Base-by-base conservation (phyloP, 2,888 invertebrate species). In the Conus canariensis region DNA sequence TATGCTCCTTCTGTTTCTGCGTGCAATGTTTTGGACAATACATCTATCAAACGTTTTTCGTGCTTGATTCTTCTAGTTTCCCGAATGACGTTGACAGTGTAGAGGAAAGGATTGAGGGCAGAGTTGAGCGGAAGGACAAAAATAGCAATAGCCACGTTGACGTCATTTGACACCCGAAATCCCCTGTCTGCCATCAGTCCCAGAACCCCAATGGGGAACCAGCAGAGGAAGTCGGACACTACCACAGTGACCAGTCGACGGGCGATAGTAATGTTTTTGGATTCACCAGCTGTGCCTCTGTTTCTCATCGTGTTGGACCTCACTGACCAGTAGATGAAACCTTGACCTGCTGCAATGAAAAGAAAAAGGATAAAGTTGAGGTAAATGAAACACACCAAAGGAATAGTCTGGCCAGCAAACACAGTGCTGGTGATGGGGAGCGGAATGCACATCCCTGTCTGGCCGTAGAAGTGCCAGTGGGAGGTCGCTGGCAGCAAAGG, bases 381-480 rank as follows among this genome's bases (percentile, higher is more conserved):
- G 30, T 7, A 25, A 30, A 77, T 16, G n/a, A 4, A 77, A 12
- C 12, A 77, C 7, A 12, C 77, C 10, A 45, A 77, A 77, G 9
- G 77, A 25, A 16, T 30, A 77, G 25, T 30, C 7, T 77, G 77
- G 25, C 77, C 77, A 77, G 77, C 7, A 30, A 30, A 77, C 5
- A 0, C 30, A 30, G 8, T 77, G 8, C 89, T 64, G 22, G 89
- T 90, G 77, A 90, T 89, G 58, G 91, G 91, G 14, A 91, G 88
- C 0, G 91, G 91, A 6, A 91, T 89, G 56, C 91, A 89, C 8
- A 91, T 90, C 12, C 90, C 90, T 56, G 70, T 90, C 91, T 45
- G 30, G 45, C 80, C 45, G 45, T 80, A 80, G 12, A 80, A 80
- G 30, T 80, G 9, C 80, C 80, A 91, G 86, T 89, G 82, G 16